These are phyloP conservation scores for Anadara kagoshimensis DNA, from an alignment of 1,140 invertebrate genomes.

Conservation along the genomic window DNA sequence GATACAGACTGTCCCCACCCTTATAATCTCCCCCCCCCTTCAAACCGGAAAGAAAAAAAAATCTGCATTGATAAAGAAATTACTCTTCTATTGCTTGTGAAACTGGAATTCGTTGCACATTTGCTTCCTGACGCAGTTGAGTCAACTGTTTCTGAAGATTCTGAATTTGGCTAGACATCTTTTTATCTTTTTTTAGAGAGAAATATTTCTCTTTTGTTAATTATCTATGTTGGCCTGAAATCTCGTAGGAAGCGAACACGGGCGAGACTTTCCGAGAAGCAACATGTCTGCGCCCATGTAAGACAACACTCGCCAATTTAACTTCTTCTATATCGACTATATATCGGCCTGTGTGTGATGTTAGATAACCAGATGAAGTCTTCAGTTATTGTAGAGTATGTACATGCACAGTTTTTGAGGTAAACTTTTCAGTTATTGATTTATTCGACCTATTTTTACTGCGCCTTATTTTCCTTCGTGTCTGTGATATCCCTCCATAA, in stretches of 20 bases:
- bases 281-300: conserved; percentile 25
- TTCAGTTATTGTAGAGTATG: too few species aligned
- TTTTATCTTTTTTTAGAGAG: conserved; percentile 27
- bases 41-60: too few species aligned
- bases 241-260: background rate
- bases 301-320: background rate
- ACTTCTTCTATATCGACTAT: too few species aligned
- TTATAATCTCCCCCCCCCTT: too few species aligned
- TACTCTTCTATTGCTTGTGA: conserved; percentile 75
- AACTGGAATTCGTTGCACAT: conserved; percentile 72
- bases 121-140: conserved; percentile 74
- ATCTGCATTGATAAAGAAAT: conserved; percentile 35
- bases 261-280: conserved; percentile 15
- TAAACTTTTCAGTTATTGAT: too few species aligned
- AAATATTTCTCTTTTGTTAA: background rate
- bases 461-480: too few species aligned
- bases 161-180: conserved; percentile 71
- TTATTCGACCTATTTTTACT: too few species aligned
- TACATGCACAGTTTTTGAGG: too few species aligned
- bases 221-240: conserved; percentile 1
- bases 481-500: too few species aligned
- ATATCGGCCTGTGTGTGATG: too few species aligned
- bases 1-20: too few species aligned
- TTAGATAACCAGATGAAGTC: too few species aligned
- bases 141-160: conserved; percentile 72